Evolutionary conservation across 1,140 invertebrate genomes (phyloP), one percentile per base, ranked within the genome.

Genomic region (Drosophila littoralis): DNA sequence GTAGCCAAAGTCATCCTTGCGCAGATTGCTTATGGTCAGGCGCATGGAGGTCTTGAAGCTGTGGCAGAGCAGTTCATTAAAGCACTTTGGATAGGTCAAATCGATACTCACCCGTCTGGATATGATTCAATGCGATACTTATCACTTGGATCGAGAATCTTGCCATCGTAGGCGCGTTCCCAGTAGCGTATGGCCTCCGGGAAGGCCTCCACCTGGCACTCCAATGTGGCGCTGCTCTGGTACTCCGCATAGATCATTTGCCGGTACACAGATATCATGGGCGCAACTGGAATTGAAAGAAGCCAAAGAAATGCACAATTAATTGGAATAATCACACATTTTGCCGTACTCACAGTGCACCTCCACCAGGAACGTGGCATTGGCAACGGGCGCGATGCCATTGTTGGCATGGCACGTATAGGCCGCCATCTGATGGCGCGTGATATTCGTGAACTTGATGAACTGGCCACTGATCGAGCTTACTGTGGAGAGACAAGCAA

Each of bases 371-470:
- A 96, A 97, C 38, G 95, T 96, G 92, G 97, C 96, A 90, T 95
- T 96, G 38, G 95, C 96, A 42, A 95, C 93, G 0, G 97, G 97
- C 13, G 96, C 95, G 80, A 98, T 94, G 2, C 97, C 97, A 92
- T 98, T 98, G 92, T 97, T 95, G 40, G 97, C 97, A 22, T 96
- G 94, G 79, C 98, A 98, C 9, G 95, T 94, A 88, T 98, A 98
- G 32, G 94, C 95, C 51, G 97, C 97, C 94, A 97, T 98, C 89
- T 98, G 97, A 79, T 95, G 95, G 54, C 98, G 94, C 28, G 95
- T 97, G 7, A 98, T 95, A 80, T 95, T 94, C 1, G 95, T 96
- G 61, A 98, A 95, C 92, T 97, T 97, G 38, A 98, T 93, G 5
- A 95, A 94, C 43, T 95, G 93, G 8, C 96, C 96, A 68, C 94